phyloP scores from a whole-genome alignment of 2,797 vertebrate genomes.

The Ficedula albicollis region DNA sequence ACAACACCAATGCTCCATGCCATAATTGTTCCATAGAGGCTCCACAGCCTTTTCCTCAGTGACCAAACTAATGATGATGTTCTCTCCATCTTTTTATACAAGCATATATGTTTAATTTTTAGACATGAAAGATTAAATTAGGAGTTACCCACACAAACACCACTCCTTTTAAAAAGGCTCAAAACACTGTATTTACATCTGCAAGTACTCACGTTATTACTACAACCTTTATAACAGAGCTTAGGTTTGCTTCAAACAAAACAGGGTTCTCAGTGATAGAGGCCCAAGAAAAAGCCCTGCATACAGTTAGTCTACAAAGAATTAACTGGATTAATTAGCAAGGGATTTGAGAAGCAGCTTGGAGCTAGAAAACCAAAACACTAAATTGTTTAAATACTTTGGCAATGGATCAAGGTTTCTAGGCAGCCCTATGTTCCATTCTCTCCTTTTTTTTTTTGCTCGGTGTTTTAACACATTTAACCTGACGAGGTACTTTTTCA shows the following conservation, averaged over 20 bases:
- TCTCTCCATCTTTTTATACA: not conserved
- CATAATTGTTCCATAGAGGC: not conserved
- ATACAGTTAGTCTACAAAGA: constrained; percentile 82
- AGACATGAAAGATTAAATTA: constrained; percentile 40
- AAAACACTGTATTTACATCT: constrained; percentile 79
- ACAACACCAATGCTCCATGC: not conserved
- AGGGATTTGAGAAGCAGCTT: constrained; percentile 84
- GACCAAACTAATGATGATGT: not conserved
- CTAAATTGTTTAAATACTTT: constrained; percentile 88
- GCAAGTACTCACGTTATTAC: constrained; percentile 78
- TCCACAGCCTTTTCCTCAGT: not conserved
- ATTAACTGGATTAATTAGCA: constrained; percentile 87
- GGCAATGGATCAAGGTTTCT: constrained; percentile 86
- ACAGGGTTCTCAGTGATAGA: constrained; percentile 68
- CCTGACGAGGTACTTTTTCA: constrained; percentile 82
- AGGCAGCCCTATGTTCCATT: constrained; percentile 79
- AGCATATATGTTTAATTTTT: constrained; percentile 25
- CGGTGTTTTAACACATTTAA: constrained; percentile 82
- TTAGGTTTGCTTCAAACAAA: constrained; percentile 78
- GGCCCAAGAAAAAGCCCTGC: constrained; percentile 74
- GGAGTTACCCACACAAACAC: constrained; percentile 29
- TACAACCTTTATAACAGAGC: constrained; percentile 68
- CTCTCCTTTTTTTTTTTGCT: constrained; percentile 59
- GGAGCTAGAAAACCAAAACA: constrained; percentile 84
- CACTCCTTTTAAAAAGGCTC: constrained; percentile 36